Evolutionary conservation across 1,140 invertebrate species (phyloP), one percentile per base, ranked within the genome.

Genomic region (Portunus trituberculatus): DNA sequence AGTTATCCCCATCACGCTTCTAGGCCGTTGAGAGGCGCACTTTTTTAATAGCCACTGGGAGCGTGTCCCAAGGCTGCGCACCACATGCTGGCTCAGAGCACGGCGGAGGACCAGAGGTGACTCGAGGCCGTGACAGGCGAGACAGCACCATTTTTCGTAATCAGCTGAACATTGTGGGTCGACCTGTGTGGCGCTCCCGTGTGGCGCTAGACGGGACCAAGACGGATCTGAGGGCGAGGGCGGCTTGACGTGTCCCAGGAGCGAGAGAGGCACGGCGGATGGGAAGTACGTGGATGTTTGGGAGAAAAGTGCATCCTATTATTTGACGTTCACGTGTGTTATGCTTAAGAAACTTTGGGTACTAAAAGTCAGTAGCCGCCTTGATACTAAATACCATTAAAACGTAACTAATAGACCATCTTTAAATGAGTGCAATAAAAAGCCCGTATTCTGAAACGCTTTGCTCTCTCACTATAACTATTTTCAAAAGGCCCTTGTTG

Each of bases 101-200:
- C 39, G 28, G 29, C 4, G 83, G 82, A 7, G 45, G 82, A 39
- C 8, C 46, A 29, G 67, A 59, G 92, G 92, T 59, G 84, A 87
- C 83, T 46, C 10, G 32, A 29, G 84, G 46, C 48, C 84, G 48
- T 52, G 92, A 88, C 84, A 86, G 46, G 14, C 46, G 92, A 52
- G 92, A 93, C 92, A 93, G 84, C 45, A 88, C 92, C 84, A 93
- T 93, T 93, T 93, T 59, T 93, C 92, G 92, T 93, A 93, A 93
- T 93, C 92, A 93, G 46, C 45, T 67, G 83, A 93, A 93, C 92
- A 93, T 93, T 92, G 91, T 59, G 59, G 52, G 48, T 76, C 48
- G 91, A 32, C 84, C 46, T 93, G 92, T 93, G 92, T 93, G 92
- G 82, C 46, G 82, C 45, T 59, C 29, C 83, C 29, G 83, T 86